Evolutionary conservation across 2,888 invertebrate genomes (phyloP).

Genomic region (Rhagonycha fulva): DNA sequence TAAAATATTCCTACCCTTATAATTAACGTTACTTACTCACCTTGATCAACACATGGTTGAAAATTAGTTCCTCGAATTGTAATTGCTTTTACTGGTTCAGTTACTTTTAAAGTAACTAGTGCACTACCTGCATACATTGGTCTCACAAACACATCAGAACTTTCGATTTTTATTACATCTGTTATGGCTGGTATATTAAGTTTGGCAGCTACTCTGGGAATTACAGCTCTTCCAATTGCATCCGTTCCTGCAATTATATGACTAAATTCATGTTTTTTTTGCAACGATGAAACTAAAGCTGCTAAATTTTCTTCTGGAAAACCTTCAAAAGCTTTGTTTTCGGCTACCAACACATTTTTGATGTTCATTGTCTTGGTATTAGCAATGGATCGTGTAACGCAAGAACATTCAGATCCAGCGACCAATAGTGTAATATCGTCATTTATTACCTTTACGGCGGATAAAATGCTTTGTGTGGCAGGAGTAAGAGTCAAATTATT

Average conservation of each 20-base stretch:
- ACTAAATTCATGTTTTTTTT: slow-evolving; percentile 89
- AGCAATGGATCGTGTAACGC: slow-evolving; percentile 74
- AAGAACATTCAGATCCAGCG: slow-evolving; percentile 81
- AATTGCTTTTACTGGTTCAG: slow-evolving; percentile 83
- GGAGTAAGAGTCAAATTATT: slow-evolving; percentile 80
- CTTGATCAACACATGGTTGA: slow-evolving; percentile 58
- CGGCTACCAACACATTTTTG: slow-evolving; percentile 82
- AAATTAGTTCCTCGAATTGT: slow-evolving; percentile 88
- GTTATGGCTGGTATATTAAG: slow-evolving; percentile 91
- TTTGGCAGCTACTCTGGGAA: slow-evolving; percentile 88
- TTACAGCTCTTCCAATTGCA: slow-evolving; percentile 82
- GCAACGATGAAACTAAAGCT: slow-evolving; percentile 80
- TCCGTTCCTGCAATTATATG: slow-evolving; percentile 90
- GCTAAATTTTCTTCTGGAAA: slow-evolving; percentile 83
- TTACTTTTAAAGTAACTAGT: slow-evolving; percentile 80
- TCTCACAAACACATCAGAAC: slow-evolving; percentile 86
- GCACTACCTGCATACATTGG: slow-evolving; percentile 97
- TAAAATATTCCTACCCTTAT: neutral
- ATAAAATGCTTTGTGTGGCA: slow-evolving; percentile 82
- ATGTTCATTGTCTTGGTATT: slow-evolving; percentile 73
- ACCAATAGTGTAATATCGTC: slow-evolving; percentile 87
- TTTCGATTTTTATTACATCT: slow-evolving; percentile 85
- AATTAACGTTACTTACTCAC: neutral
- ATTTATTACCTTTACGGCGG: slow-evolving; percentile 87
- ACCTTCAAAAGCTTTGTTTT: slow-evolving; percentile 83